Conservation (phyloP, 2,888 invertebrate genomes). For the Caenorhabditis macrosperma region DNA sequence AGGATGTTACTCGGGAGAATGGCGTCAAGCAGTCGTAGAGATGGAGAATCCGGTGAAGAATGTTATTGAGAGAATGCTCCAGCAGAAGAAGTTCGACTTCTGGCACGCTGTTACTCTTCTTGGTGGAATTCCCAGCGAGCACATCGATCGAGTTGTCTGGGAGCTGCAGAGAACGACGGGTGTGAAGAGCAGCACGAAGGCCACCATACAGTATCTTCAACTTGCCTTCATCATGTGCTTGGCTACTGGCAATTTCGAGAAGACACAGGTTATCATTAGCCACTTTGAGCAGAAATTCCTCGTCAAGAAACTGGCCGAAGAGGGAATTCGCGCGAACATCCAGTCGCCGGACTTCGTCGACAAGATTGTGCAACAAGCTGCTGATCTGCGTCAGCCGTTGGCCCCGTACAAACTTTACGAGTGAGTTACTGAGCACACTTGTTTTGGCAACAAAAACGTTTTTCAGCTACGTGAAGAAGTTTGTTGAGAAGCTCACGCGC, state of each 20-base stretch:
- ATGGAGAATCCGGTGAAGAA: conserved; percentile 25
- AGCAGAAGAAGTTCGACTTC: conserved; percentile 51
- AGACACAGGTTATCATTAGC: conserved; percentile 10
- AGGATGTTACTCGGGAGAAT: conserved; percentile 47
- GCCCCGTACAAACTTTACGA: conserved; percentile 32
- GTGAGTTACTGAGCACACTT: conserved; percentile 16
- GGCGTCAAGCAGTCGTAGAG: conserved; percentile 22
- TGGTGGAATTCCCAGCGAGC: conserved; percentile 28
- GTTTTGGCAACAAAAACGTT: too few species aligned
- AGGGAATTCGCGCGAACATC: conserved; percentile 34
- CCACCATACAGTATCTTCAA: conserved; percentile 58
- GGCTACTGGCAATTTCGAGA: conserved; percentile 11
- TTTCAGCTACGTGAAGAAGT: conserved; percentile 44
- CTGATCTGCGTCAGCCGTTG: conserved; percentile 22
- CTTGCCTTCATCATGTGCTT: conserved; percentile 52
- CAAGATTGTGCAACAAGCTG: conserved; percentile 42
- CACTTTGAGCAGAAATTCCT: conserved; percentile 46
- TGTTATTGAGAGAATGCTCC: conserved; percentile 55
- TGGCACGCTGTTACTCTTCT: conserved; percentile 59
- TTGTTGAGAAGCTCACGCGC: conserved; percentile 14
- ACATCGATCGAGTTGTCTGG: conserved; percentile 9
- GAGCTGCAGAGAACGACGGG: conserved; percentile 26
- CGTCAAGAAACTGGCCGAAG: conserved; percentile 44
- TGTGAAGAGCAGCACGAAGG: conserved; percentile 36
- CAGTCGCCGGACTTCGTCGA: conserved; percentile 28